Conservation (phyloP, 2,797 vertebrate genomes). For the Nothura maculosa region DNA sequence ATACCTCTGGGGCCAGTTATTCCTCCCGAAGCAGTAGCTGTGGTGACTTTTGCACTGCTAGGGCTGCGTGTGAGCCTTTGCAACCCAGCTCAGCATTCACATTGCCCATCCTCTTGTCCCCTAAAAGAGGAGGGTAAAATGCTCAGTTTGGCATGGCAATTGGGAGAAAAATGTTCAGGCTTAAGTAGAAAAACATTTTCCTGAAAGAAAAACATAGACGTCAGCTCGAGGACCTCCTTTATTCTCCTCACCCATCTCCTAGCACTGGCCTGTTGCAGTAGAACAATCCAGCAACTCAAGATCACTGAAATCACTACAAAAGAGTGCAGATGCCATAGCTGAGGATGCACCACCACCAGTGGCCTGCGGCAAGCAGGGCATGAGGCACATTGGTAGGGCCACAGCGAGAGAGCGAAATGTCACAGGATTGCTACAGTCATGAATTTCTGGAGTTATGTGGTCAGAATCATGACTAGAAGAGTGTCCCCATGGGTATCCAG, state of each 20-base stretch:
- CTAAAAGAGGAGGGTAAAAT: background rate
- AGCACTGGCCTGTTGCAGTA: background rate
- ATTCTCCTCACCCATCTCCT: fast-evolving
- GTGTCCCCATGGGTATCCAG: background rate
- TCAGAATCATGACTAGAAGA: background rate
- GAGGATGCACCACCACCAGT: background rate
- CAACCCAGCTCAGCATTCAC: background rate
- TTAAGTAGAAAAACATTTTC: background rate
- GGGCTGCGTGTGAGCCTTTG: background rate
- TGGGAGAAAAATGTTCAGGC: background rate
- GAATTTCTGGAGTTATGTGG: too few species aligned
- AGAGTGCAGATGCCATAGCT: background rate
- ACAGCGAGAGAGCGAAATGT: background rate
- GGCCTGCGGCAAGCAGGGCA: background rate
- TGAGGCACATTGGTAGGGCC: background rate
- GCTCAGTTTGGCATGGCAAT: background rate
- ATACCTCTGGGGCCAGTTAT: background rate
- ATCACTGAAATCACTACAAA: background rate
- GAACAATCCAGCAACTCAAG: background rate
- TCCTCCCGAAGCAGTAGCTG: background rate
- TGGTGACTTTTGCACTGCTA: fast-evolving
- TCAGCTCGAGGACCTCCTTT: background rate
- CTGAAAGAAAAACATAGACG: background rate
- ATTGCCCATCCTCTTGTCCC: background rate
- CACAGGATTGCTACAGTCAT: background rate